Evolutionary conservation across 2,113 vertebrate species (phyloP).

Genomic region (Spea bombifrons): DNA sequence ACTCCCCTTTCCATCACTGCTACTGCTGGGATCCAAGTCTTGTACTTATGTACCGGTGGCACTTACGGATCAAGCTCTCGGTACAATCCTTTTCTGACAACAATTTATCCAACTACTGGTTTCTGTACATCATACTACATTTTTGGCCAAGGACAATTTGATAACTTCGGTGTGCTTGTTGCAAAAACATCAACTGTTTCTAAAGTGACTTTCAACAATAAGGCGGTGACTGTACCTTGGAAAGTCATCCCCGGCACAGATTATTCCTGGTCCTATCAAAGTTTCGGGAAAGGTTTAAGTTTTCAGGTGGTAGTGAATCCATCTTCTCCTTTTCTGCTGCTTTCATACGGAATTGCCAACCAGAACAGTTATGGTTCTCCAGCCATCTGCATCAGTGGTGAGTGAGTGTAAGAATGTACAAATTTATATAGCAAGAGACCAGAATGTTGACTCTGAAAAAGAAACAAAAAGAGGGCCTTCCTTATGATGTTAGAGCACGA

Average conservation of each 20-base stretch:
- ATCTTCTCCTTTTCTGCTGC: slow-evolving; percentile 52
- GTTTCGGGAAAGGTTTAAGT: not conserved
- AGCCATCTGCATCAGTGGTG: slow-evolving; percentile 35
- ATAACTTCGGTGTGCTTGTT: slow-evolving; percentile 59
- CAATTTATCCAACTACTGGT: slow-evolving; percentile 43
- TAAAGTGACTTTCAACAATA: slow-evolving; percentile 46
- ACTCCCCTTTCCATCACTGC: slow-evolving; percentile 52
- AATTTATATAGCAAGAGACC: too few species aligned
- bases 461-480: too few species aligned
- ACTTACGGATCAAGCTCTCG: not conserved
- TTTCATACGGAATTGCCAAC: slow-evolving; percentile 54
- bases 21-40: slow-evolving; percentile 59
- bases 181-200: not conserved
- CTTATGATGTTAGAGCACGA: too few species aligned
- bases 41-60: slow-evolving; percentile 59
- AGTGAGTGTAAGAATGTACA: slow-evolving; percentile 14
- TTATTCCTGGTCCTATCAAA: slow-evolving; percentile 59
- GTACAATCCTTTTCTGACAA: slow-evolving; percentile 61
- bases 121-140: slow-evolving; percentile 60
- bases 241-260: slow-evolving; percentile 48
- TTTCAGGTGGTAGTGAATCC: slow-evolving; percentile 46
- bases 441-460: too few species aligned
- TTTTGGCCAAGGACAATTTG: slow-evolving; percentile 50
- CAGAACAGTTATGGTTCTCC: slow-evolving; percentile 57
- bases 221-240: slow-evolving; percentile 50